Evolutionary conservation across 2,888 invertebrate species (phyloP).

Genomic region (Chymomyza amoena): DNA sequence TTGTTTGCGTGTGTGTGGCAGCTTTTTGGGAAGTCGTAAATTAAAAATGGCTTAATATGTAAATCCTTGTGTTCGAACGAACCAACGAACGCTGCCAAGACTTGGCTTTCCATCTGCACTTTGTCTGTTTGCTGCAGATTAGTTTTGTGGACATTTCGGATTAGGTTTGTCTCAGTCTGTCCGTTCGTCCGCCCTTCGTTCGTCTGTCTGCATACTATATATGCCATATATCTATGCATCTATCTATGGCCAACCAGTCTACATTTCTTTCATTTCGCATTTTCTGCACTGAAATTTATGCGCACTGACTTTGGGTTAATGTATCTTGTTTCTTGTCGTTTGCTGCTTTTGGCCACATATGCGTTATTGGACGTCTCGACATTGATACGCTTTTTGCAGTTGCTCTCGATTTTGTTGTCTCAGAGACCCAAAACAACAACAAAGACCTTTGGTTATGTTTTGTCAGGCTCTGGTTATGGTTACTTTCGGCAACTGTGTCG

Average conservation of each 20-base stretch:
- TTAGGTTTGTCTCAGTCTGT: constrained; percentile 50
- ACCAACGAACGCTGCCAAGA: background rate
- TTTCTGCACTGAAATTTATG: constrained; percentile 50
- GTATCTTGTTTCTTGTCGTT: constrained; percentile 17
- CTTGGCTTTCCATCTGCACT: constrained; percentile 31
- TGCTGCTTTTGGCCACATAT: background rate
- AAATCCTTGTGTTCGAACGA: constrained; percentile 50
- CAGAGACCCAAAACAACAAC: background rate
- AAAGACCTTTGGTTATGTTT: background rate
- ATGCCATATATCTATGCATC: background rate
- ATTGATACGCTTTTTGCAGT: constrained; percentile 1
- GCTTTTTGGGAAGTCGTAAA: constrained; percentile 66
- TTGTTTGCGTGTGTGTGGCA: constrained; percentile 26
- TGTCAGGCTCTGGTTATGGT: constrained; percentile 10
- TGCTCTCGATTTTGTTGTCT: background rate
- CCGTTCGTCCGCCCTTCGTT: no score
- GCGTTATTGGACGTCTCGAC: constrained; percentile 24
- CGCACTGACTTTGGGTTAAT: constrained; percentile 40
- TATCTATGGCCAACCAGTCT: background rate
- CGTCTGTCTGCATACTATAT: constrained; percentile 28
- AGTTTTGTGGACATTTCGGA: constrained; percentile 70
- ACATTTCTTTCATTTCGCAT: constrained; percentile 16
- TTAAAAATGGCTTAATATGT: constrained; percentile 74
- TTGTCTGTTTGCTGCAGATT: constrained; percentile 55
- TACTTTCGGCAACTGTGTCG: background rate